Evolutionary conservation across 37 sponge, comb jelly and placozoan species (phyloP).

Genomic region (Agelas oroides): DNA sequence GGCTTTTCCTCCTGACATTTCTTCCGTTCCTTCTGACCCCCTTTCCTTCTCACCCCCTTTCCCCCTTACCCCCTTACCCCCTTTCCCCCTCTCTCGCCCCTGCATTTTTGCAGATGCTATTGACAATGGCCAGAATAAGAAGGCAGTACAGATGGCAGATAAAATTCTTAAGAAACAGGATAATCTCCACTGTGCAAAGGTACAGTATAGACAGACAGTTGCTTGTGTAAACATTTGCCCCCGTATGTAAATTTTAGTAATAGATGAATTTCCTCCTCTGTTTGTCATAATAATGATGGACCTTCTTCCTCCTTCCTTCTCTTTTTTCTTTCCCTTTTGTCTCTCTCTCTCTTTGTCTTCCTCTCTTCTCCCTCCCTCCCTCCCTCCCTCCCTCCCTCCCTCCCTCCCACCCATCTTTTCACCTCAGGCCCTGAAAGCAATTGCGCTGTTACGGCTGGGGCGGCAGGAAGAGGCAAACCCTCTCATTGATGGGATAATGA

Average conservation of each 20-base stretch:
- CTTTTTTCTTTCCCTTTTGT: background rate
- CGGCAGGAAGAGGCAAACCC: slow-evolving; percentile 58
- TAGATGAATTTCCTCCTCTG: no score
- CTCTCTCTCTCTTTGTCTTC: background rate
- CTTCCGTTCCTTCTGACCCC: no score
- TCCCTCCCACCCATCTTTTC: background rate
- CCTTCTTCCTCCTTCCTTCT: slow-evolving; percentile 8
- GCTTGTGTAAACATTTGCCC: no score
- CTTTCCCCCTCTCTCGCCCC: no score
- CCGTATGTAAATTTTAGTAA: background rate
- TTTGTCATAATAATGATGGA: no score
- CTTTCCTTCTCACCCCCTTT: no score
- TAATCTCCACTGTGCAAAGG: slow-evolving; percentile 86
- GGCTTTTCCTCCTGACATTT: no score
- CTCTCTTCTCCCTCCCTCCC: background rate
- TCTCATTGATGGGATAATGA: slow-evolving; percentile 62
- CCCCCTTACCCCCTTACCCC: no score
- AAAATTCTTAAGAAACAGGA: slow-evolving; percentile 93
- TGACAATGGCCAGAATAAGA: slow-evolving; percentile 94
- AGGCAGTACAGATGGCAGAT: slow-evolving; percentile 93
- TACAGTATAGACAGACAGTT: no score
- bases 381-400: slow-evolving; percentile 9
- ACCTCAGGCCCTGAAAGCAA: slow-evolving; percentile 89
- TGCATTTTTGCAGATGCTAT: slow-evolving; percentile 78
- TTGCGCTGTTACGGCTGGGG: slow-evolving; percentile 82